phyloP scores from a whole-genome alignment of 1,140 invertebrate genomes.

The Bombus difficillimus region DNA sequence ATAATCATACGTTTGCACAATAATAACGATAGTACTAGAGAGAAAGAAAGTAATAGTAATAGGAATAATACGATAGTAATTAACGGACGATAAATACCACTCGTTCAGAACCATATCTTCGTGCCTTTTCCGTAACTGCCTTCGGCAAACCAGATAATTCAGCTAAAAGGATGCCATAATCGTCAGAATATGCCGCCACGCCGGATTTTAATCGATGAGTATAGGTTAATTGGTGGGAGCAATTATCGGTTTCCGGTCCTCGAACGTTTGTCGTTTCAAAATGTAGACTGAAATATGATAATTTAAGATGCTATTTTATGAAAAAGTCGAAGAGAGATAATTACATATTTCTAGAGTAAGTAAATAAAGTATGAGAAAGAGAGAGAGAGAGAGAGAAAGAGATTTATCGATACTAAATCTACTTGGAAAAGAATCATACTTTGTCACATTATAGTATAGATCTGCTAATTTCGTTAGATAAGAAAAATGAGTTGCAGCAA shows the following conservation, averaged over 20 bases:
- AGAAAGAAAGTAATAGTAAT: neutral
- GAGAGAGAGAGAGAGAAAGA: no score
- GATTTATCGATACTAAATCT: neutral
- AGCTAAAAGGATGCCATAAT: conserved; percentile 83
- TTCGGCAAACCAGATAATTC: conserved; percentile 72
- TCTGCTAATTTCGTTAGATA: conserved; percentile 88
- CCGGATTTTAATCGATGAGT: conserved; percentile 80
- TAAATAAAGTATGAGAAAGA: no score
- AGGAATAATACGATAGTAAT: neutral
- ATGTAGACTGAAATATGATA: conserved; percentile 74
- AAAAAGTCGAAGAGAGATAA: neutral
- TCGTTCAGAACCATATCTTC: conserved; percentile 38
- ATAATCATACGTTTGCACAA: neutral
- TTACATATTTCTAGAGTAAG: neutral
- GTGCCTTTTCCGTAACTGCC: conserved; percentile 44
- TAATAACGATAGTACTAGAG: neutral
- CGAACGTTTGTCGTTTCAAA: conserved; percentile 72
- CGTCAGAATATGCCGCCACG: conserved; percentile 71
- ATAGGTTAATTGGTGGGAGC: conserved; percentile 72
- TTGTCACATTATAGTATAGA: conserved; percentile 90
- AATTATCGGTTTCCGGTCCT: conserved; percentile 47
- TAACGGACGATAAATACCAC: neutral
- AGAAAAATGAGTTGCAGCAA: conserved; percentile 93
- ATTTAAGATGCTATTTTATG: neutral
- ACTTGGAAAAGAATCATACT: conserved; percentile 83